phyloP scores from a whole-genome alignment of 1,140 invertebrate species.

The Caenorhabditis remanei region DNA sequence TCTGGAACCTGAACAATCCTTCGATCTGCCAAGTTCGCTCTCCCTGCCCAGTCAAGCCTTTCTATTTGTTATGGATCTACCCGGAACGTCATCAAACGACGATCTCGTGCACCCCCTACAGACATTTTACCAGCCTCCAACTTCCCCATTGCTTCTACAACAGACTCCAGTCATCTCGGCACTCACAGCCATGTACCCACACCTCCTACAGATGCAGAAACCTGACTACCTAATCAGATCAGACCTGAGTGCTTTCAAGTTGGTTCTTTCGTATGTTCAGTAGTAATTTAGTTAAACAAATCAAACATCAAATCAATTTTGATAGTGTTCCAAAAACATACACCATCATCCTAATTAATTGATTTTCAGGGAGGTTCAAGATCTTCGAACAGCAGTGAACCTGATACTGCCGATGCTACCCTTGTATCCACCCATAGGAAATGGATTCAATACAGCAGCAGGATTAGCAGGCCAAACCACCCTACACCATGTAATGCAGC shows the following conservation, averaged over 20 bases:
- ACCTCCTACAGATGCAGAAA: not conserved
- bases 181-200: not conserved
- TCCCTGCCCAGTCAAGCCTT: constrained; percentile 28
- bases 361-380: constrained; percentile 12
- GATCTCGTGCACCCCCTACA: not conserved
- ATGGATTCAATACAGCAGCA: not conserved
- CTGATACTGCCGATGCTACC: constrained; percentile 42
- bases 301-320: constrained; percentile 22
- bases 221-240: constrained; percentile 2
- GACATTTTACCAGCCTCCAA: not conserved
- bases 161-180: not conserved
- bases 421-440: constrained; percentile 1
- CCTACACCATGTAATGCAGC: constrained; percentile 28
- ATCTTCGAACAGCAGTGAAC: constrained; percentile 39
- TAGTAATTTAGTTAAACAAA: not conserved
- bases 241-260: constrained; percentile 25
- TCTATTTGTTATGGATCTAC: constrained; percentile 26
- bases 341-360: no score
- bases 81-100: constrained; percentile 20
- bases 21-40: not conserved
- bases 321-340: not conserved
- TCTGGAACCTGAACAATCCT: not conserved
- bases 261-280: constrained; percentile 8
- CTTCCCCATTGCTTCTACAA: not conserved
- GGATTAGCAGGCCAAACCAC: constrained; percentile 7